Conservation (phyloP, 37 sponge, comb jelly and placozoan genomes). For the Geodia barretti region DNA sequence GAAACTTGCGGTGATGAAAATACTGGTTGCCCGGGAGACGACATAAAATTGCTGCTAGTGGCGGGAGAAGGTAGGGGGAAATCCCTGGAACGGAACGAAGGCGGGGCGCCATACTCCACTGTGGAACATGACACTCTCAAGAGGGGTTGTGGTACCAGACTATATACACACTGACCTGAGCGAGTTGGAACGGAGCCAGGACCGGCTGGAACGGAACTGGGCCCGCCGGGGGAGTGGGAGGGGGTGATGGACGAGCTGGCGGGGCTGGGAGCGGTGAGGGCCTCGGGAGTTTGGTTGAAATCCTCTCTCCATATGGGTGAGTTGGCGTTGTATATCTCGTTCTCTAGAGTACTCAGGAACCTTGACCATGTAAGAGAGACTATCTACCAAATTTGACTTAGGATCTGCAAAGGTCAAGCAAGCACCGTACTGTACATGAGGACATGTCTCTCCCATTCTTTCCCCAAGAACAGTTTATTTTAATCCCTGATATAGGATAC, state of each 20-base stretch:
- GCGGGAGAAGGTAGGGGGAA: slow-evolving; percentile 51
- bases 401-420: neutral
- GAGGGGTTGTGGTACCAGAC: too few relatives aligned
- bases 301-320: slow-evolving; percentile 82
- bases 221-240: slow-evolving; percentile 51
- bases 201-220: slow-evolving; percentile 24
- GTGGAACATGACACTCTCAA: too few relatives aligned
- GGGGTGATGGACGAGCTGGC: slow-evolving; percentile 51
- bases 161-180: neutral
- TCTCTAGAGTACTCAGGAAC: slow-evolving; percentile 61
- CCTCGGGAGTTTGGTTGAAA: slow-evolving; percentile 63
- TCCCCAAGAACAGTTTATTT: neutral
- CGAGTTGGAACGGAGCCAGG: slow-evolving; percentile 15
- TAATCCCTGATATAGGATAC: neutral
- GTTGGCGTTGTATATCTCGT: slow-evolving; percentile 44
- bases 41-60: slow-evolving; percentile 15
- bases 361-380: neutral
- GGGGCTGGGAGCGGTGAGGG: slow-evolving; percentile 60
- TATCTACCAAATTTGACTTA: neutral
- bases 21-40: slow-evolving; percentile 35
- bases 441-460: neutral
- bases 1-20: slow-evolving; percentile 52
- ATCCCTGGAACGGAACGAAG: slow-evolving; percentile 30
- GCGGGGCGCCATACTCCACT: slow-evolving; percentile 26
- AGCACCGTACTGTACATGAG: neutral